Percentiles rank a stretch among this genome's conserved stretches.
These are phyloP conservation scores for Pristiophorus japonicus DNA, from an alignment of 2,113 vertebrate species.

Conservation along the genomic window DNA sequence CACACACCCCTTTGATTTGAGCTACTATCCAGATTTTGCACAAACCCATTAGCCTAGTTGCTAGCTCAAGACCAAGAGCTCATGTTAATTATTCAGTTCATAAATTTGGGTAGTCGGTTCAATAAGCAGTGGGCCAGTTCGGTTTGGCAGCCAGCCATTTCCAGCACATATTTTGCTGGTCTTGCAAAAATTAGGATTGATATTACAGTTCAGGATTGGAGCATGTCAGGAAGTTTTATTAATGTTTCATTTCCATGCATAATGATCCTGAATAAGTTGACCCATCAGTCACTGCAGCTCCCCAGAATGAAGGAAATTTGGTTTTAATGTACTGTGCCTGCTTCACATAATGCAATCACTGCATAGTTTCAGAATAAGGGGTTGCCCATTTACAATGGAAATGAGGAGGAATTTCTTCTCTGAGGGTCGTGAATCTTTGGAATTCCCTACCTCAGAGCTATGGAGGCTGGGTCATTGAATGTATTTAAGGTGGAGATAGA, in stretches of 20 bases:
- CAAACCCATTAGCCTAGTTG: background rate
- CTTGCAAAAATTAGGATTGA: background rate
- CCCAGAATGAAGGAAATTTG: background rate
- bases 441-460: too few relatives aligned
- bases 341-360: background rate
- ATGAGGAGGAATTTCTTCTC: too few relatives aligned
- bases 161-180: background rate
- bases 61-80: background rate
- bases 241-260: background rate
- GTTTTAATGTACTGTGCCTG: background rate
- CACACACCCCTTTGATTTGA: background rate
- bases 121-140: background rate
- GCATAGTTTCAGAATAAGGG: too few relatives aligned
- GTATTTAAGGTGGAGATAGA: too few relatives aligned
- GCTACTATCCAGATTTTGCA: background rate
- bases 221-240: background rate
- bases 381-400: too few relatives aligned
- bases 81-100: background rate
- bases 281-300: background rate
- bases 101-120: background rate
- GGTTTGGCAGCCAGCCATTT: too few relatives aligned
- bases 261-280: background rate
- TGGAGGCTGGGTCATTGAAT: too few relatives aligned
- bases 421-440: too few relatives aligned
- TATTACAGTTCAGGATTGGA: background rate